Evolutionary conservation across 2,113 vertebrate species (phyloP), one percentile per base, ranked within the genome.

Genomic region (Periophthalmus modestus): DNA sequence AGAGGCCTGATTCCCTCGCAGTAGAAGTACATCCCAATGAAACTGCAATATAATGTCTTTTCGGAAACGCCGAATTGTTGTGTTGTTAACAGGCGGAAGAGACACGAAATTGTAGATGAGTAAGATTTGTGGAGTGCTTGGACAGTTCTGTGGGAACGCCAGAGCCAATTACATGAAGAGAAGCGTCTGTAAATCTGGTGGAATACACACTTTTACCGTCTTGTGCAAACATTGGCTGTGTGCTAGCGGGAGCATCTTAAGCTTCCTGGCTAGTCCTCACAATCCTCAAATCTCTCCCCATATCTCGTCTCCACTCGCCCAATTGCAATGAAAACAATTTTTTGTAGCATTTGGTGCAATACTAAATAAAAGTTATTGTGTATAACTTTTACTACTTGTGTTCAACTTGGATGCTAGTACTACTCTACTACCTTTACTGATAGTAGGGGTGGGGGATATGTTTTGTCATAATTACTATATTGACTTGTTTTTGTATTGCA

Each of bases 161-260:
- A 11, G 34, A 65, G 62, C 18, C 62, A 65, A 65, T 65, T 65
- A 65, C 34, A n/a, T 12, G 34, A 65, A 65, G 62, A 65, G 34
- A 19, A 65, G 62, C 39, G 62, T 65, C 33, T 39, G 28, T 63
- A 36, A 61, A 39, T 65, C 34, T 65, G 62, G 62, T 12, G 62
- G 34, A 43, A 65, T 36, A 65, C 62, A 65, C 62, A 65, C 34
- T 39, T 19, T 63, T n/a, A 39, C 62, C 11, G 62, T 62, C 28
- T 62, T 34, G 23, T 43, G 7, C 62, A 36, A 65, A n/a, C 19
- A 39, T 11, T 39, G 18, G 7, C 62, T 39, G 33, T 65, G 62
- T 43, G 62, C 34, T 65, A 10, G 23, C 14, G 23, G 57, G 57
- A 39, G 62, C 5, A 39, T 21, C n/a, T 39, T n/a, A 36, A 63